Conservation (phyloP, 2,113 vertebrate genomes). For the Riparia riparia region DNA sequence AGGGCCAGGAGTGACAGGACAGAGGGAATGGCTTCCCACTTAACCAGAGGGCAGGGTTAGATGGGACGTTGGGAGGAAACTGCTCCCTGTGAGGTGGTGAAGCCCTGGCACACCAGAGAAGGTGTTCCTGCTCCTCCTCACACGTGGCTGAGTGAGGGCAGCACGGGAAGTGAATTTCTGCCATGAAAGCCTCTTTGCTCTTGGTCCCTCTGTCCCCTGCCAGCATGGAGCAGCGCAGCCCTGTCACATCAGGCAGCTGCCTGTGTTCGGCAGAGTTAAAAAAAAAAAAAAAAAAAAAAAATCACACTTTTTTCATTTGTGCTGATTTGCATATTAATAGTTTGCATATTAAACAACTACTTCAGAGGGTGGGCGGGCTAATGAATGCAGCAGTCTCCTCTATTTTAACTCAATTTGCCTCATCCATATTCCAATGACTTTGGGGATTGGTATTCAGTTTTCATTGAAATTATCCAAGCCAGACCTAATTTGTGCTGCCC, state of each 20-base stretch:
- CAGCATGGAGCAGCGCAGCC: neutral
- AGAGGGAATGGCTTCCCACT: neutral
- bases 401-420: slow-evolving; percentile 98
- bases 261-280: slow-evolving; percentile 75
- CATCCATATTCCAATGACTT: slow-evolving; percentile 94
- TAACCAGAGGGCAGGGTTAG: neutral
- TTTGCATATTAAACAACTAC: slow-evolving; percentile 97
- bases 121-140: neutral
- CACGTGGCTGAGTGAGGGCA: neutral
- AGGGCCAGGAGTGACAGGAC: neutral
- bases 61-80: neutral
- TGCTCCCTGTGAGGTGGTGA: neutral
- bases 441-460: slow-evolving; percentile 88
- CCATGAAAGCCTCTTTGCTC: neutral
- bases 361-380: slow-evolving; percentile 97
- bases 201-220: neutral
- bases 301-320: slow-evolving; percentile 83
- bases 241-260: slow-evolving; percentile 83
- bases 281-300: slow-evolving; percentile 67
- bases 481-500: slow-evolving; percentile 89
- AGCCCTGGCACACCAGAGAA: neutral
- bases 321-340: slow-evolving; percentile 98
- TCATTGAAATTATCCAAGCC: slow-evolving; percentile 89
- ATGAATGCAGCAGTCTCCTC: slow-evolving; percentile 94
- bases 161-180: neutral